phyloP scores from a whole-genome alignment of 1,140 invertebrate species.

The Caenorhabditis briggsae region DNA sequence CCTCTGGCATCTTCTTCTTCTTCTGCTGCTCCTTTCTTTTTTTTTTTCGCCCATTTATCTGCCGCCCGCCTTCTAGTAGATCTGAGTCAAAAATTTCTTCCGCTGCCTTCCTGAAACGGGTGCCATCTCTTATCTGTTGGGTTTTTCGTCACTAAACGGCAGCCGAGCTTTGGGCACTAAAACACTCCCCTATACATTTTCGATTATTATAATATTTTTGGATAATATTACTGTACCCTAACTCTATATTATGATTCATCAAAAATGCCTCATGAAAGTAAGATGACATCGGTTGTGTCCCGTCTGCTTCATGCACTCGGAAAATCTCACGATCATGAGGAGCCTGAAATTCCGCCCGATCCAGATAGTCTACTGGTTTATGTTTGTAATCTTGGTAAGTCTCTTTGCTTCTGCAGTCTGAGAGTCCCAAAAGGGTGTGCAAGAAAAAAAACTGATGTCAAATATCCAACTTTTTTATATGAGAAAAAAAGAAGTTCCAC shows the following conservation, averaged over 20 bases:
- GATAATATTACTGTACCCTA: background rate
- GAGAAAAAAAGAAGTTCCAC: slow-evolving; percentile 5
- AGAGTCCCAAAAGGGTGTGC: background rate
- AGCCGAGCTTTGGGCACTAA: background rate
- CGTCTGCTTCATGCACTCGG: slow-evolving; percentile 60
- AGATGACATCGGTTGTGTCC: slow-evolving; percentile 62
- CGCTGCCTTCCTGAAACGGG: slow-evolving; percentile 46
- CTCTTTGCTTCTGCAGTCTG: background rate
- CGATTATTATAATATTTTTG: too few species aligned
- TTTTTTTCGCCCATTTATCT: slow-evolving; percentile 51
- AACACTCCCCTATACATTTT: background rate
- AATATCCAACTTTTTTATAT: slow-evolving; percentile 3
- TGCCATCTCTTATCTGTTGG: slow-evolving; percentile 51
- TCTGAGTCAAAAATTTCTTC: slow-evolving; percentile 51
- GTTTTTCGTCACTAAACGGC: slow-evolving; percentile 22
- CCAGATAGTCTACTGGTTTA: slow-evolving; percentile 59
- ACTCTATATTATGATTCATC: background rate
- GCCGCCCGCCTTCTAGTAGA: slow-evolving; percentile 51
- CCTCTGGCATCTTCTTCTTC: slow-evolving; percentile 9
- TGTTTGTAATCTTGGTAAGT: slow-evolving; percentile 61
- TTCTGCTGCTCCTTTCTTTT: background rate
- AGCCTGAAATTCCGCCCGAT: slow-evolving; percentile 51
- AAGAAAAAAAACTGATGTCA: slow-evolving; percentile 5
- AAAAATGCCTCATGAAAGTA: slow-evolving; percentile 38
- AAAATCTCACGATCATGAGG: slow-evolving; percentile 42